phyloP scores from a whole-genome alignment of 2,888 invertebrate species.

The Ormyrus thymus region DNA sequence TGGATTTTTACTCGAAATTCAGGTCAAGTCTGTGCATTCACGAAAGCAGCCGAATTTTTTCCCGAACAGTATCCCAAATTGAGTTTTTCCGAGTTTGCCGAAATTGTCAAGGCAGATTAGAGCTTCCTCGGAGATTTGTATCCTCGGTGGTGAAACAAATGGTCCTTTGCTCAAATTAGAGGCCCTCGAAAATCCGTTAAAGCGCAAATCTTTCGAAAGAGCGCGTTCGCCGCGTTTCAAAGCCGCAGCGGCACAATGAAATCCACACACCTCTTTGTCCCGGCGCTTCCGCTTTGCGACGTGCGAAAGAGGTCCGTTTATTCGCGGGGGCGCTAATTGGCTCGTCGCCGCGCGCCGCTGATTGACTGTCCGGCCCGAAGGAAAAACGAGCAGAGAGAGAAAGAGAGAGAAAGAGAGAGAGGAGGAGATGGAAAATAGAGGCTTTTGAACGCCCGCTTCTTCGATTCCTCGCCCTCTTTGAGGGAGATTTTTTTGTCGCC shows the following conservation, averaged over 20 bases:
- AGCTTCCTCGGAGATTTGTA: no score
- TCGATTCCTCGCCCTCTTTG: constrained; percentile 3
- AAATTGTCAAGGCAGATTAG: no score
- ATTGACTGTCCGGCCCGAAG: constrained; percentile 25
- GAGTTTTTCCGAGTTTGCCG: no score
- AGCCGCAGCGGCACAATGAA: background rate
- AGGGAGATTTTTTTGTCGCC: background rate
- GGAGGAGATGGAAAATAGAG: background rate
- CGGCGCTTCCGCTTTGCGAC: background rate
- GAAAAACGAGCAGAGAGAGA: background rate
- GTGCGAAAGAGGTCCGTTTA: constrained; percentile 18
- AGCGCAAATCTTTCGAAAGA: background rate
- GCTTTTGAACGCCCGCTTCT: constrained; percentile 11
- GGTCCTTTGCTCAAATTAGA: background rate
- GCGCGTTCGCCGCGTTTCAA: background rate
- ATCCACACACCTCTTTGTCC: constrained; percentile 8
- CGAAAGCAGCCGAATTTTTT: no score
- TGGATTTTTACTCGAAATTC: no score
- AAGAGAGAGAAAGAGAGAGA: background rate
- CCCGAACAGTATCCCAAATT: no score
- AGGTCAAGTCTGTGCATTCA: no score
- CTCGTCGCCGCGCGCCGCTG: constrained; percentile 10
- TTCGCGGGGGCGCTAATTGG: constrained; percentile 40
- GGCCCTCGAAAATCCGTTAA: background rate
- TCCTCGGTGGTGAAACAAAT: no score